A percentile compares a stretch with the other conserved stretches of the same genome.
Conservation (phyloP, 2,888 invertebrate genomes). For the Cepaea hortensis region DNA sequence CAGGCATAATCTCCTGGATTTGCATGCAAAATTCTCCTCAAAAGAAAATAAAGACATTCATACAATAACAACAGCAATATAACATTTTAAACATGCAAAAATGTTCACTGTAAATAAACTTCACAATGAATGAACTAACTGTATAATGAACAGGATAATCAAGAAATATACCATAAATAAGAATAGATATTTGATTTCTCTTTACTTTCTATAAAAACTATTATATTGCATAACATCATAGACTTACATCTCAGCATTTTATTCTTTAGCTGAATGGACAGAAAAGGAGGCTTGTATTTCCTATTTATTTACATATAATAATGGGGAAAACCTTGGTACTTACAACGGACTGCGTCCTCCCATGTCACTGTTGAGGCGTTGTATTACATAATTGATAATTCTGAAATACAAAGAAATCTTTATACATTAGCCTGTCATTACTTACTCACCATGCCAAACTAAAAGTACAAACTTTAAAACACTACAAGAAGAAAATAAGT, state of each 20-base stretch:
- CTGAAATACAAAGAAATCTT: slow-evolving; percentile 39
- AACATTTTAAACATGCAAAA: too few species aligned
- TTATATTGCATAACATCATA: too few species aligned
- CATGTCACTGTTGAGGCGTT: slow-evolving; percentile 50
- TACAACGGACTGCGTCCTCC: slow-evolving; percentile 47
- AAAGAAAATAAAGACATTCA: neutral
- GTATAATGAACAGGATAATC: too few species aligned
- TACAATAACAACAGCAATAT: neutral
- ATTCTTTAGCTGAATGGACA: too few species aligned
- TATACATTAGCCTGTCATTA: neutral
- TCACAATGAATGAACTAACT: too few species aligned
- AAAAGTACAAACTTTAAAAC: neutral
- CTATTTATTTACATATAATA: neutral
- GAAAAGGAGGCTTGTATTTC: too few species aligned
- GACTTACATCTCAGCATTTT: too few species aligned
- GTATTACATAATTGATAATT: slow-evolving; percentile 53
- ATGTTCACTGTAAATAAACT: too few species aligned
- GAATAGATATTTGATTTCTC: too few species aligned
- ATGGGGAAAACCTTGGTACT: slow-evolving; percentile 20
- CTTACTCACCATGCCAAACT: neutral
- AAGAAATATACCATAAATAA: too few species aligned
- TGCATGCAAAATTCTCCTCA: slow-evolving; percentile 76
- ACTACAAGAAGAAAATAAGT: neutral
- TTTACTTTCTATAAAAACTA: too few species aligned
- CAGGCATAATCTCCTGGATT: slow-evolving; percentile 92